These are phyloP conservation scores for Galerucella pusilla DNA, from an alignment of 2,888 invertebrate species.

Conservation along the genomic window DNA sequence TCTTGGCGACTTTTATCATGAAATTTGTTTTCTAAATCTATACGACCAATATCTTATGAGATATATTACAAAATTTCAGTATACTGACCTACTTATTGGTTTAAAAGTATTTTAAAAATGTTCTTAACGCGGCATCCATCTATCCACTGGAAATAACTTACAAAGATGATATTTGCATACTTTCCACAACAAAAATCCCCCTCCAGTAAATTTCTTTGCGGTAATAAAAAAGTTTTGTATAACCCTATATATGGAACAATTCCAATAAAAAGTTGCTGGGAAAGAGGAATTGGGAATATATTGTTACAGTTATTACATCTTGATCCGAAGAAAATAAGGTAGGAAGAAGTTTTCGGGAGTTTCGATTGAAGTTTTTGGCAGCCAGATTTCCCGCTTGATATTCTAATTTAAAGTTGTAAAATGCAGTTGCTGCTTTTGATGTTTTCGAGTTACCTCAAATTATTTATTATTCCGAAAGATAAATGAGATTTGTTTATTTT, in stretches of 20 bases:
- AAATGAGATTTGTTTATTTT: not conserved
- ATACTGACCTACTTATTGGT: slow-evolving; percentile 2
- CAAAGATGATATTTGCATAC: slow-evolving; percentile 30
- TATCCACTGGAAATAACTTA: not conserved
- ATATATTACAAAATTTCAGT: not conserved
- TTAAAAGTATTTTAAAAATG: not conserved
- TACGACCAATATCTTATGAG: too few species aligned
- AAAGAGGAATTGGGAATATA: slow-evolving; percentile 54
- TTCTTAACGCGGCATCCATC: not conserved
- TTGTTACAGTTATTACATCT: slow-evolving; percentile 56
- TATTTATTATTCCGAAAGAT: slow-evolving; percentile 48
- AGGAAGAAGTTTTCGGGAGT: slow-evolving; percentile 44
- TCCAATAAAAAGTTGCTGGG: slow-evolving; percentile 53
- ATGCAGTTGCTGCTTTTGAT: slow-evolving; percentile 51
- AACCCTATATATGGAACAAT: slow-evolving; percentile 43
- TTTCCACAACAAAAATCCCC: slow-evolving; percentile 23
- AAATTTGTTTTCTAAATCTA: too few species aligned
- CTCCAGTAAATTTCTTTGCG: slow-evolving; percentile 22
- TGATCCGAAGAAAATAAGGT: slow-evolving; percentile 53
- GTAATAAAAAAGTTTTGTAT: slow-evolving; percentile 31
- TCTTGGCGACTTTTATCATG: too few species aligned
- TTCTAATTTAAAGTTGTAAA: slow-evolving; percentile 55
- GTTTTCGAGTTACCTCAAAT: slow-evolving; percentile 46
- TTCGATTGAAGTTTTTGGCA: slow-evolving; percentile 42
- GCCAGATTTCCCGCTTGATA: slow-evolving; percentile 52